phyloP scores from a whole-genome alignment of 2,113 vertebrate species.

The Bubo bubo region DNA sequence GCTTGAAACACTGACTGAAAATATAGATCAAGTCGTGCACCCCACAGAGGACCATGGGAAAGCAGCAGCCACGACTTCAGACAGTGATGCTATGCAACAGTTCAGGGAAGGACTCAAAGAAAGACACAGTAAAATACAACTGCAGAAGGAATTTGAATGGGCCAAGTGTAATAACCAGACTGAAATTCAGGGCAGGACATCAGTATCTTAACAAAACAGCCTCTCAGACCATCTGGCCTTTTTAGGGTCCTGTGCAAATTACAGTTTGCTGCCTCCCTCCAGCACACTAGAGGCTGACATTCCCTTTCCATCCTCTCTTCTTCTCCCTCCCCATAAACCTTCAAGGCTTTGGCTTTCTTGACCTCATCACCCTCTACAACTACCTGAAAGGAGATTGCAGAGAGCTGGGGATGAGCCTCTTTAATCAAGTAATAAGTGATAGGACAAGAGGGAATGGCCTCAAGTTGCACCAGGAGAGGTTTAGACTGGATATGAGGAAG shows the following conservation, averaged over 20 bases:
- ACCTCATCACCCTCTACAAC: no score
- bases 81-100: not conserved
- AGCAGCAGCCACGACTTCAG: not conserved
- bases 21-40: not conserved
- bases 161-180: not conserved
- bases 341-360: not conserved
- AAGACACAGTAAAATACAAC: not conserved
- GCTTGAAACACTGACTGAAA: not conserved
- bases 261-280: not conserved
- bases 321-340: not conserved
- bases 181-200: not conserved
- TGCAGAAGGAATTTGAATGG: not conserved
- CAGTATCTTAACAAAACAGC: not conserved
- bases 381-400: no score
- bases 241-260: not conserved
- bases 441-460: no score
- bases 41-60: not conserved
- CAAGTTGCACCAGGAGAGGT: no score
- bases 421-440: no score
- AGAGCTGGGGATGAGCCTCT: no score
- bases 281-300: not conserved
- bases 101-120: not conserved
- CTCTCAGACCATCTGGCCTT: not conserved
- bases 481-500: no score
- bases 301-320: not conserved